phyloP scores from a whole-genome alignment of 1,140 invertebrate species.

The Caenorhabditis remanei region DNA sequence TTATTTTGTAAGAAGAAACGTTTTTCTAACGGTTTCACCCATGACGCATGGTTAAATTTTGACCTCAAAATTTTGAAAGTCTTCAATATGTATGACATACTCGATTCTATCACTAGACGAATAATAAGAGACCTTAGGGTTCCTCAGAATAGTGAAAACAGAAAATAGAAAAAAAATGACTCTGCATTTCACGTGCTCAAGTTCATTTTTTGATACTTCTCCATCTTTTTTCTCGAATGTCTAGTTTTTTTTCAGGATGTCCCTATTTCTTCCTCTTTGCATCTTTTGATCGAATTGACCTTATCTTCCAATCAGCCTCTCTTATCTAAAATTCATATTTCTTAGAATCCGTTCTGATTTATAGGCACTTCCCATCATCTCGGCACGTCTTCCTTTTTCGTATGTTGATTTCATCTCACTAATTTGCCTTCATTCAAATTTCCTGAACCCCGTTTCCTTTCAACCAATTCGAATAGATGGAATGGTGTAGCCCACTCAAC shows the following conservation, averaged over 20 bases:
- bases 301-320: neutral
- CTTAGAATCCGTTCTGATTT: neutral
- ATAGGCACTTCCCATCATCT: neutral
- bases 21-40: neutral
- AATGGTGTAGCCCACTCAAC: neutral
- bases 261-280: neutral
- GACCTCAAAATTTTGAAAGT: neutral
- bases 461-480: no score
- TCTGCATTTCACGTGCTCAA: no score
- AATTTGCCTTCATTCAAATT: slow-evolving; percentile 19
- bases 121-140: no score
- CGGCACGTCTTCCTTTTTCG: neutral
- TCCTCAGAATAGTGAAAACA: no score
- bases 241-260: neutral
- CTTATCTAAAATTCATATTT: neutral
- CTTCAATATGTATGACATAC: no score
- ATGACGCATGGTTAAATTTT: no score
- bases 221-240: neutral
- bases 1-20: neutral
- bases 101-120: no score
- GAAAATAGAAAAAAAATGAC: no score
- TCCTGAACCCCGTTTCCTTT: neutral
- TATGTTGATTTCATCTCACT: neutral
- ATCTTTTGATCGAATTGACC: slow-evolving; percentile 27
- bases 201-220: neutral